Evolutionary conservation across 2,888 invertebrate species (phyloP), one percentile per base, ranked within the genome.

Genomic region (Papilio elwesi): DNA sequence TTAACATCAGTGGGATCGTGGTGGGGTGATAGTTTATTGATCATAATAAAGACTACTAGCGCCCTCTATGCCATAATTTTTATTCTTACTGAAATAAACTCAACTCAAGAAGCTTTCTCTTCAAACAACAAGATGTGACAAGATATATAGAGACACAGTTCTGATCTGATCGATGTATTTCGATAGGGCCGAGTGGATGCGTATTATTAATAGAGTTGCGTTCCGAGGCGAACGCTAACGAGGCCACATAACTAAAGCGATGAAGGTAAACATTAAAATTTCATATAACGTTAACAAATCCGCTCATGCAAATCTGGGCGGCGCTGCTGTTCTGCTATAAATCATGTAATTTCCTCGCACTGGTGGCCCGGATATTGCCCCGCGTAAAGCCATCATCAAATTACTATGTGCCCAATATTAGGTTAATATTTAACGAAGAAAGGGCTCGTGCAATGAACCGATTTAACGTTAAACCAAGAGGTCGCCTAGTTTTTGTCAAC

Each of bases 311-410:
- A 57, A 69, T 55, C 68, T 73, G 73, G 73, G 73, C 73, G 73
- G 53, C 49, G 57, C 73, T 64, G 53, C 48, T 53, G 52, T 16
- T 36, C 57, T 26, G 68, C 62, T 74, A 76, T 75, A 76, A 78
- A 79, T 76, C 74, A 78, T 70, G 76, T 66, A 74, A 76, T 76
- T 77, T 78, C 74, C 72, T 70, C 74, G 73, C 73, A 73, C 64
- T 55, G 72, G 38, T 64, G 36, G 72, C 53, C 75, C 79, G 80
- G 80, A 78, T 80, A 80, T 79, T 78, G 73, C 78, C 57, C 73
- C 68, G 63, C 63, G 73, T 73, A 75, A 74, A 76, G 75, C 76
- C 71, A 68, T 76, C 75, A 77, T 77, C 78, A 72, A 75, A 76
- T 78, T 76, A 76, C 78, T 76, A 74, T 69, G 76, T 70, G 75